Base-by-base conservation (phyloP, 2,888 invertebrate genomes). In the Eupithecia pulchellata region DNA sequence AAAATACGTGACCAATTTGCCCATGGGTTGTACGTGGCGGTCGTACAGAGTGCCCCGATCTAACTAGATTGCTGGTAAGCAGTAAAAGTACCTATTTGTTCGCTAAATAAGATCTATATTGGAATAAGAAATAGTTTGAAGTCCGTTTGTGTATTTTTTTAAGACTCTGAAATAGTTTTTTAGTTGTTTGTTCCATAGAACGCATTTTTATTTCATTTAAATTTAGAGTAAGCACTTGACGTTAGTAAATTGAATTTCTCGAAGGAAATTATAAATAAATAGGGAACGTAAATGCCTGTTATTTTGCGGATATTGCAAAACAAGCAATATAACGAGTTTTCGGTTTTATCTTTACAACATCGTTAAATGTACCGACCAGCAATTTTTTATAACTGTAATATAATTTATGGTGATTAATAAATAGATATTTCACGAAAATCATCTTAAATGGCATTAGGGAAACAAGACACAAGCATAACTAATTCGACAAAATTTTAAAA, bases 1-100 rank as follows among this genome's bases (percentile, higher is more conserved):
- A 64, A 57, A 64, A 36, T 72, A 69, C 69, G 69, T 69, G 27
- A 36, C 47, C 62, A 29, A 58, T 64, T 64, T 47, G 42, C 8
- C 39, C 34, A 57, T 61, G 32, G 60, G 29, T 9, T 61, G 34
- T 61, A 61, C 61, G 61, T 61, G 61, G 61, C 14, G 20, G 13
- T 61, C 1, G 34, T 61, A 61, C 34, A 20, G 61, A 61, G 32
- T 30, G 20, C 34, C 61, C 8, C 34, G n/a, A 6, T 25, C 29
- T 61, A 61, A 61, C 30, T 34, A 25, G 58, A 60, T 60, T 60
- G 30, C 58, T 30, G 58, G 52, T 52, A 52, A 52, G 25, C 52
- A 52, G 25, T 25, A 52, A 52, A 52, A 13, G 52, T 52, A 52
- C 52, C 52, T 52, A 52, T 52, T 32, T 34, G 36, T 62, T 4